phyloP scores from a whole-genome alignment of 2,113 vertebrate genomes.

The Colistium nudipinnis region DNA sequence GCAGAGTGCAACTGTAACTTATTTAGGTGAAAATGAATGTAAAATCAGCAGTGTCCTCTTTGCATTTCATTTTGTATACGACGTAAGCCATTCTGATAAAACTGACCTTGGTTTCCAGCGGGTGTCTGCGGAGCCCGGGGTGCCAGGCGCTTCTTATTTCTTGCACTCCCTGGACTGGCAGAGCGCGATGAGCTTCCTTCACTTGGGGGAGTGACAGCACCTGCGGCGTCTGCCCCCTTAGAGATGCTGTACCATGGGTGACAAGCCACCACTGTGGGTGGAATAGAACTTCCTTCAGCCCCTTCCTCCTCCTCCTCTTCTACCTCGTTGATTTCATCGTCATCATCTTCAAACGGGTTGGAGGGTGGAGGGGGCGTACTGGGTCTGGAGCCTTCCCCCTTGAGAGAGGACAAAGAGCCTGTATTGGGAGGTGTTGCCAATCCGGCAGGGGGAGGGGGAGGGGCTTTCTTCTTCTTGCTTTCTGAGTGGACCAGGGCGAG shows the following conservation, averaged over 20 bases:
- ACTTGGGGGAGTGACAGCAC: slow-evolving; percentile 41
- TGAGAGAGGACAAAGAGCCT: slow-evolving; percentile 73
- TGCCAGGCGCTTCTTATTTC: slow-evolving; percentile 88
- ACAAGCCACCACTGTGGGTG: slow-evolving; percentile 59
- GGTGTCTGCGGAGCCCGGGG: slow-evolving; percentile 82
- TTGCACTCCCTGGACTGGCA: slow-evolving; percentile 83
- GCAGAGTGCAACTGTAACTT: not conserved
- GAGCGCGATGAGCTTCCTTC: slow-evolving; percentile 72
- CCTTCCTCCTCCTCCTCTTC: slow-evolving; percentile 49
- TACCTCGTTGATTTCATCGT: slow-evolving; percentile 56
- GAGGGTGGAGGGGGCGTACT: slow-evolving; percentile 75
- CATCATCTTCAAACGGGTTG: slow-evolving; percentile 92
- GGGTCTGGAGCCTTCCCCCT: slow-evolving; percentile 71
- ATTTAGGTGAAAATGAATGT: not conserved
- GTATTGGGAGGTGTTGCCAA: slow-evolving; percentile 60
- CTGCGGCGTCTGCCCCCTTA: slow-evolving; percentile 42
- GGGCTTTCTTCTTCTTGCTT: slow-evolving; percentile 90
- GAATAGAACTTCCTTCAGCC: slow-evolving; percentile 32
- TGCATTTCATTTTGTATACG: not conserved
- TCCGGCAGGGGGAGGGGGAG: slow-evolving; percentile 78
- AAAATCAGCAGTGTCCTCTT: not conserved
- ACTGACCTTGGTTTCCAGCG: slow-evolving; percentile 63
- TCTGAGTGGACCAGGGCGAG: slow-evolving; percentile 92
- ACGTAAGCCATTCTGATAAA: not conserved
- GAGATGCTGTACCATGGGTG: slow-evolving; percentile 98